Evolutionary conservation across 1,140 invertebrate genomes (phyloP), one percentile per base, ranked within the genome.

Genomic region (Neoseiulus cucumeris): DNA sequence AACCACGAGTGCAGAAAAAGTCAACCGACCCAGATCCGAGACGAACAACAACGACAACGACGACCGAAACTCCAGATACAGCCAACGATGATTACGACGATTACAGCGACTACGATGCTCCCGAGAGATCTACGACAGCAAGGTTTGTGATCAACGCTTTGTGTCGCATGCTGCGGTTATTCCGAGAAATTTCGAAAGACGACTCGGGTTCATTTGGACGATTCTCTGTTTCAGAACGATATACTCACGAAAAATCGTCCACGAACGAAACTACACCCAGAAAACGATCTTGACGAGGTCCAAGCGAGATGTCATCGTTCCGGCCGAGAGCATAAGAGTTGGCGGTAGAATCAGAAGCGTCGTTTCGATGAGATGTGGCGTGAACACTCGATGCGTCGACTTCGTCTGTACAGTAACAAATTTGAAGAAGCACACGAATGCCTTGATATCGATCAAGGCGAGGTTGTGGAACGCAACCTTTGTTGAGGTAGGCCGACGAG

Each of bases 381-480:
- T 29, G 51, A 59, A 59, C 22, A 59, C 51, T n/a, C 51, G 51
- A 29, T 95, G 91, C 73, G 83, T 90, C n/a, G 82, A 82, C 67
- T 87, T 95, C 64, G 79, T 77, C 51, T 95, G 91, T 73, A 80
- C 81, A 0, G 83, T 95, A 64, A 82, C 83, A 68, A 84, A 86
- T 69, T 79, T 93, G 65, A 80, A 81, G 25, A 59, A 59, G 22
- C 51, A 59, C 33, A 18, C 14, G 14, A n/a, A 9, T 20, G 51
- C 51, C 33, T 6, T 83, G 0, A 87, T 94, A 67, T 82, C 81
- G 42, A 81, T 93, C 20, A 83, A 81, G 71, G 85, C 88, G 1
- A 81, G 83, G 64, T 77, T 95, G 7, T 94, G 90, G 90, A 93
- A 92, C 78, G 83, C 85, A 0, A 93, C 90, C 0, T 76, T 95